Base-by-base conservation (phyloP, 2,888 invertebrate species). In the Ephialtes manifestator region DNA sequence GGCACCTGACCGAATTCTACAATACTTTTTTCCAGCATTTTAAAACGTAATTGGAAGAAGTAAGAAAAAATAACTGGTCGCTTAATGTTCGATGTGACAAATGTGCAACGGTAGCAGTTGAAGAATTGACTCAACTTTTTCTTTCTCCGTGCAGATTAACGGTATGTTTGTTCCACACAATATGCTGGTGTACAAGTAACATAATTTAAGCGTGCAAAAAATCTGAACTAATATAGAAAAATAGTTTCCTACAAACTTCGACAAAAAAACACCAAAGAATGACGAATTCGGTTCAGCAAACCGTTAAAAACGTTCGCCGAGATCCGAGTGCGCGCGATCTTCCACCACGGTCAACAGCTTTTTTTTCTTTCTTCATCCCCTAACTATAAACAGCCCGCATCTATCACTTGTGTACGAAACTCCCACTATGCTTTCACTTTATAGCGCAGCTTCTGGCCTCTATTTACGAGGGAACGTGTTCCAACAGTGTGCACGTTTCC, bases 251-350 rank as follows among this genome's bases (percentile, higher is more conserved):
- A 48, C 28, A 68, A 28, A 15, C n/a, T 58, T 58, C 58, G 20
- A 5, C 4, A 13, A 48, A 46, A 68, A 28, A 71, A 31, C 53
- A 11, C 43, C 2, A 51, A 28, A 79, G 68, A 18, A 71, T 43
- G 20, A n/a, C 46, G 65, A 39, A 24, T 2, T 87, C 87, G 88
- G 83, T 76, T 75, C 78, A 72, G 68, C 78, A 60, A 74, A 53
- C 81, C 31, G 72, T 81, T 60, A 85, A 77, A 84, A 80, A 67
- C 20, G 74, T 43, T 85, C 65, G 39, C 58, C 31, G 48, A 68
- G 67, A 86, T 83, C 74, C 55, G 51, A 82, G 71, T 87, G 71
- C 85, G 63, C 55, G 74, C 80, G 82, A 81, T 86, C 87, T 77
- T 80, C 31, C 72, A 35, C 53, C 39, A 20, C 46, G 81, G 81